Evolutionary conservation across 2,113 vertebrate species (phyloP).

Genomic region (Loxodonta africana): DNA sequence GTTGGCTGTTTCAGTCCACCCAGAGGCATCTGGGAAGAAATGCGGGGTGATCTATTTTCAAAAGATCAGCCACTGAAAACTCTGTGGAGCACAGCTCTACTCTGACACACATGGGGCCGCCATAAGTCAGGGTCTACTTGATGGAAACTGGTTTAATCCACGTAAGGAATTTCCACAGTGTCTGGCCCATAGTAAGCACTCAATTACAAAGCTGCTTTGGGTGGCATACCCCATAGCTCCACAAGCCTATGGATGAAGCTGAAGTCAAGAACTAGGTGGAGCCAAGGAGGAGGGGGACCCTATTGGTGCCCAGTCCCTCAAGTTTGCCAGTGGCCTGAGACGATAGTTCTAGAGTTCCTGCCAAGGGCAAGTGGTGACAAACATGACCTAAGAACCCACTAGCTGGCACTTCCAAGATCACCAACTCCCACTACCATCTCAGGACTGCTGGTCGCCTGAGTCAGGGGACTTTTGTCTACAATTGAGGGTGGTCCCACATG

Average conservation of each 20-base stretch:
- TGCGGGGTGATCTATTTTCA: background rate
- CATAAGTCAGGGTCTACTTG: background rate
- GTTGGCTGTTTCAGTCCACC: background rate
- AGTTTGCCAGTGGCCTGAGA: background rate
- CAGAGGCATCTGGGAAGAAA: background rate
- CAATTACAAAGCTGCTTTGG: rapidly evolving
- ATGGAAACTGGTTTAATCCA: background rate
- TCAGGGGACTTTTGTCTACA: background rate
- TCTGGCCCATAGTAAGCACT: too few relatives aligned
- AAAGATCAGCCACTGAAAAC: background rate
- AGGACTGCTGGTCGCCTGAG: background rate
- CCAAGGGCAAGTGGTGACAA: background rate
- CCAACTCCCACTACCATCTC: too few relatives aligned
- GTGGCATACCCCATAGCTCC: rapidly evolving
- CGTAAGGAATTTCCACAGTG: rapidly evolving
- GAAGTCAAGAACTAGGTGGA: too few relatives aligned
- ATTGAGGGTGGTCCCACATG: background rate
- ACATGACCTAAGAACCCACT: background rate
- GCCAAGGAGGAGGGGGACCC: background rate
- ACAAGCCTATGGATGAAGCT: background rate
- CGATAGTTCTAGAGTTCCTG: background rate
- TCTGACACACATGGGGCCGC: background rate
- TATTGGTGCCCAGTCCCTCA: background rate
- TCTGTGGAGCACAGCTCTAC: background rate
- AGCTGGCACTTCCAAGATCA: background rate